A percentile compares a stretch with the other conserved stretches of the same genome.
Evolutionary conservation across 1,140 invertebrate genomes (phyloP).

Genomic region (Bombus pascuorum): DNA sequence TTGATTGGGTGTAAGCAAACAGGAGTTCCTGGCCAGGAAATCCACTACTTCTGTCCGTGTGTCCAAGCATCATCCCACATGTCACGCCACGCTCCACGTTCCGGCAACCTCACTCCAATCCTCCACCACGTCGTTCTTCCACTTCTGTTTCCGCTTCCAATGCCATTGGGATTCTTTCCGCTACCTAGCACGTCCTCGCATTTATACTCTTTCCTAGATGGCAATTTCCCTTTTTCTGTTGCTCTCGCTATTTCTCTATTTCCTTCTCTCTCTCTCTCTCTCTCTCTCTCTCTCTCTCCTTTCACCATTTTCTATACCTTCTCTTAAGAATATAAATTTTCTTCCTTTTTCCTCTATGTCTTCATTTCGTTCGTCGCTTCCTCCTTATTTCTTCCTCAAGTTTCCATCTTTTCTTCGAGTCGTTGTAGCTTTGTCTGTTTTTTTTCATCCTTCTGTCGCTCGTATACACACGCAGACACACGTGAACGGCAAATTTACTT

Average conservation of each 20-base stretch:
- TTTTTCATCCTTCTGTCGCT: not conserved
- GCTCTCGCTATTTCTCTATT: not conserved
- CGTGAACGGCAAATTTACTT: constrained; percentile 16
- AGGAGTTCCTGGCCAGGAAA: constrained; percentile 54
- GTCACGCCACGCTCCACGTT: constrained; percentile 49
- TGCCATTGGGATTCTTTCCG: constrained; percentile 58
- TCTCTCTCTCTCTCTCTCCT: not conserved
- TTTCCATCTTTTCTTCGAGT: not conserved
- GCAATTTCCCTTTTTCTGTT: constrained; percentile 35
- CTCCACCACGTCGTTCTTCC: constrained; percentile 14
- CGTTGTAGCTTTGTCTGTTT: not conserved
- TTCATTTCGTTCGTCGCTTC: not conserved
- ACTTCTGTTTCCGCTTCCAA: constrained; percentile 49
- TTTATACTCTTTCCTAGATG: constrained; percentile 44
- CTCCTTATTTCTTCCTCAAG: not conserved
- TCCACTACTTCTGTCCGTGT: constrained; percentile 58
- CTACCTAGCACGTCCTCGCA: constrained; percentile 54
- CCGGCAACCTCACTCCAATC: constrained; percentile 38
- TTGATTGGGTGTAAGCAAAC: constrained; percentile 71
- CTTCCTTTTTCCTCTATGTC: constrained; percentile 18
- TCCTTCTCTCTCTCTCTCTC: not conserved
- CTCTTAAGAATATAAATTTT: constrained; percentile 48
- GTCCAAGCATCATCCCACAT: constrained; percentile 61
- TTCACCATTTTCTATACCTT: not conserved
- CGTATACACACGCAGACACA: not conserved